Base-by-base conservation (phyloP, 2,888 invertebrate genomes). In the Sinhomidia bicolor region DNA sequence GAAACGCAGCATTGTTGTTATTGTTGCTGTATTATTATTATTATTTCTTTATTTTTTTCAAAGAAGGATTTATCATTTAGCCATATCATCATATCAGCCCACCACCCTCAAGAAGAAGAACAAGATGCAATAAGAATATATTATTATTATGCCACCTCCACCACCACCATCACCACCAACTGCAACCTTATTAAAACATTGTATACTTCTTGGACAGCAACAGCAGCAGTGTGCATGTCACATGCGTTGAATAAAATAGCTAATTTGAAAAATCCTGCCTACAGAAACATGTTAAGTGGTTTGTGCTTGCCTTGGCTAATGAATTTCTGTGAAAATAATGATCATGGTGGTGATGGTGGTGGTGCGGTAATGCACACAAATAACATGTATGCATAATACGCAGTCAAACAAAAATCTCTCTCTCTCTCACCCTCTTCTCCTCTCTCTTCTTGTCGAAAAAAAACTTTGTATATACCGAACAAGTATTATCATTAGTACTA, bases 21-120 rank as follows among this genome's bases (percentile, higher is more conserved):
- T n/a, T n/a, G n/a, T n/a, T n/a, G n/a, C n/a, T n/a, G n/a, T n/a
- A n/a, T n/a, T n/a, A n/a, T n/a, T 62, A 26, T 62, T 26, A 23
- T 29, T 29, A 14, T 32, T 32, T 29, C 17, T 20, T 14, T 26
- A 9, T 71, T 47, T 47, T 62, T 78, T 85, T 85, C 85, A 65
- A 85, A 85, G 62, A 78, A 84, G 84, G 74, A 84, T 60, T 83
- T 68, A 83, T 83, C 71, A 80, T 80, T 17, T 32, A 54, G 1
- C n/a, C 20, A n/a, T n/a, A 23, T 76, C 47, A 78, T 78, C 78
- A n/a, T n/a, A n/a, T n/a, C n/a, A n/a, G n/a, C n/a, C n/a, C n/a
- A n/a, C 51, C 78, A 78, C 78, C 78, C 78, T 78, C 78, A 29
- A 68, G 26, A 76, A 44, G 12, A 47, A 44, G 74, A 44, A 47